Conservation (phyloP, 2,797 vertebrate genomes). For the Hemibagrus guttatus region DNA sequence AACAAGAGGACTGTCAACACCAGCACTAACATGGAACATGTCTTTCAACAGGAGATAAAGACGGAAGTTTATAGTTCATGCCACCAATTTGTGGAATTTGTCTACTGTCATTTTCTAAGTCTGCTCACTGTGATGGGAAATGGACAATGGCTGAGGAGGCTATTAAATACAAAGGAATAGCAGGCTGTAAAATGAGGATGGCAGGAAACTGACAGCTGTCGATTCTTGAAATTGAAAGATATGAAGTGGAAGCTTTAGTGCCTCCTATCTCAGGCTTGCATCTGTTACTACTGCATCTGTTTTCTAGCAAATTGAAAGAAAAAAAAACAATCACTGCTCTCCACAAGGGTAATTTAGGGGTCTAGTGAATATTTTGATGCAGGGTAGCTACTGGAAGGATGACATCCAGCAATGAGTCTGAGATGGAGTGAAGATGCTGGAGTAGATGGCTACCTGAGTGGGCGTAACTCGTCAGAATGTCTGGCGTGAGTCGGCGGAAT, state of each 20-base stretch:
- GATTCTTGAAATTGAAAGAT: slow-evolving; percentile 25
- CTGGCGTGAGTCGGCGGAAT: slow-evolving; percentile 31
- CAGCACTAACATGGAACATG: slow-evolving; percentile 37
- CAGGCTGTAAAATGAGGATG: slow-evolving; percentile 25
- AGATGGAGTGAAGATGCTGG: slow-evolving; percentile 7
- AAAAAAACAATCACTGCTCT: neutral
- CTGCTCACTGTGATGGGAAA: slow-evolving; percentile 14
- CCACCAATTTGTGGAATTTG: slow-evolving; percentile 47
- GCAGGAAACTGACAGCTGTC: slow-evolving; percentile 20
- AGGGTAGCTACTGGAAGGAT: slow-evolving; percentile 4
- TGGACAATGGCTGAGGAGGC: slow-evolving; percentile 2
- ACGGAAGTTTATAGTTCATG: slow-evolving; percentile 47
- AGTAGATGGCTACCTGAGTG: slow-evolving; percentile 14
- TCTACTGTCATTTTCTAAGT: slow-evolving; percentile 36
- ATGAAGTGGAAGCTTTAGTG: slow-evolving; percentile 29
- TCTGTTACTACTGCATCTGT: neutral
- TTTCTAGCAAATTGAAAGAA: neutral
- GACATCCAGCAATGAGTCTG: slow-evolving; percentile 11
- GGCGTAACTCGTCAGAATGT: slow-evolving; percentile 44
- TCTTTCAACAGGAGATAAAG: slow-evolving; percentile 45
- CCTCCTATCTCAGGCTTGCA: neutral
- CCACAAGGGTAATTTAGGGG: slow-evolving; percentile 22
- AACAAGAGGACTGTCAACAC: slow-evolving; percentile 45
- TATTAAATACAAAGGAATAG: slow-evolving; percentile 30
- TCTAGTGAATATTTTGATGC: slow-evolving; percentile 27